Percentiles rank a stretch among this genome's conserved stretches.
Evolutionary conservation across 2,113 vertebrate species (phyloP).

Genomic region (Ifrita kowaldi): DNA sequence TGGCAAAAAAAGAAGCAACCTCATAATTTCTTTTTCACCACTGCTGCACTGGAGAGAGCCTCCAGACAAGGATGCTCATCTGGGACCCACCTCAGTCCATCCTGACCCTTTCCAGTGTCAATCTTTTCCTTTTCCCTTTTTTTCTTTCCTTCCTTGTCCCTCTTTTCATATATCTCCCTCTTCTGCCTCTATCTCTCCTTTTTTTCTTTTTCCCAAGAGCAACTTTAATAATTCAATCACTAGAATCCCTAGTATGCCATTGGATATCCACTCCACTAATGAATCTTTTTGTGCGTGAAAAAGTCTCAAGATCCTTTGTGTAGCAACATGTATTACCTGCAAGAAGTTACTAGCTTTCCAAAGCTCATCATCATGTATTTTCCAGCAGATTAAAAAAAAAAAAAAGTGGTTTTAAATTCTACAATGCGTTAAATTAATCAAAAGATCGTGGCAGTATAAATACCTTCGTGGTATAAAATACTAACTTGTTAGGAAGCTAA

Average conservation of each 20-base stretch:
- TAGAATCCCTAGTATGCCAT: background rate
- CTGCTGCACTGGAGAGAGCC: background rate
- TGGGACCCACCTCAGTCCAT: background rate
- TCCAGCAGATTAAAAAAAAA: background rate
- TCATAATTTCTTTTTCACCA: background rate
- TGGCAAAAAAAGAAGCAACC: background rate
- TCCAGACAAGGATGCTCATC: background rate
- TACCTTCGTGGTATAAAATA: background rate
- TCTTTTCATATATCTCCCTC: background rate
- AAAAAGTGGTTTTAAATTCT: fast-evolving
- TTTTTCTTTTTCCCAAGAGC: background rate
- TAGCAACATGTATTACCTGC: background rate
- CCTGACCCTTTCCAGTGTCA: background rate
- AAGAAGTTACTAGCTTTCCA: background rate
- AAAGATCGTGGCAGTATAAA: background rate
- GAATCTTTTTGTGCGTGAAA: background rate
- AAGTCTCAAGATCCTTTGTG: background rate
- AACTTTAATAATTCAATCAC: background rate
- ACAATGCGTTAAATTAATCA: background rate
- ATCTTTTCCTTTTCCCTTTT: background rate
- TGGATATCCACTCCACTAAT: background rate
- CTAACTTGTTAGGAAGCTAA: background rate
- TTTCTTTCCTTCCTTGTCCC: background rate
- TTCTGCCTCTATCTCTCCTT: background rate
- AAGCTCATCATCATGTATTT: background rate